Evolutionary conservation across 2,888 invertebrate genomes (phyloP).

Genomic region (Tinea trinotella): DNA sequence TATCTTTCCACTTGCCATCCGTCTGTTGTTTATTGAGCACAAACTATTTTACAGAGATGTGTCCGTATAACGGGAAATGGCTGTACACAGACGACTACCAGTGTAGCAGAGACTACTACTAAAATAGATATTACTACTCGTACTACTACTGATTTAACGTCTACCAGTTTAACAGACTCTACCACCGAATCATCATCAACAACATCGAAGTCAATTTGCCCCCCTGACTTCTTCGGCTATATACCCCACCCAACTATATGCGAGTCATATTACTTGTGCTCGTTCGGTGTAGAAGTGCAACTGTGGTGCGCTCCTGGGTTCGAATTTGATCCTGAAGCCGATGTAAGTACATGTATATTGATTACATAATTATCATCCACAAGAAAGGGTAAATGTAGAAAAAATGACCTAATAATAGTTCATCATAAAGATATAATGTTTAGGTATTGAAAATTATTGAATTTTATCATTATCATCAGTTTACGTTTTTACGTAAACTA

Average conservation of each 20-base stretch:
- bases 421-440: too few species aligned
- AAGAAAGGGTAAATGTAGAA: too few species aligned
- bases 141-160: too few species aligned
- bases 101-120: constrained; percentile 6
- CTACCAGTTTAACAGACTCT: not conserved
- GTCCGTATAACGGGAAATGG: constrained; percentile 16
- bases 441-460: too few species aligned
- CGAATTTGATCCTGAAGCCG: constrained; percentile 12
- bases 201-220: not conserved
- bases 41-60: constrained; percentile 1
- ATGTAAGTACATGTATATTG: too few species aligned
- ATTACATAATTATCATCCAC: too few species aligned
- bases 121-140: constrained; percentile 14
- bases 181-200: not conserved
- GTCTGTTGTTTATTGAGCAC: too few species aligned
- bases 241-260: constrained; percentile 14
- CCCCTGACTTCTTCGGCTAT: constrained; percentile 9
- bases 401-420: too few species aligned
- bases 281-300: constrained; percentile 14
- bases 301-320: constrained; percentile 19
- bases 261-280: constrained; percentile 18
- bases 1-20: too few species aligned
- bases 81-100: constrained; percentile 20
- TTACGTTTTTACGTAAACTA: too few species aligned
- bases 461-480: too few species aligned